Percentiles rank a stretch among this genome's conserved stretches.
Conservation (phyloP, 1,140 invertebrate species). For the Charaxes varanes region DNA sequence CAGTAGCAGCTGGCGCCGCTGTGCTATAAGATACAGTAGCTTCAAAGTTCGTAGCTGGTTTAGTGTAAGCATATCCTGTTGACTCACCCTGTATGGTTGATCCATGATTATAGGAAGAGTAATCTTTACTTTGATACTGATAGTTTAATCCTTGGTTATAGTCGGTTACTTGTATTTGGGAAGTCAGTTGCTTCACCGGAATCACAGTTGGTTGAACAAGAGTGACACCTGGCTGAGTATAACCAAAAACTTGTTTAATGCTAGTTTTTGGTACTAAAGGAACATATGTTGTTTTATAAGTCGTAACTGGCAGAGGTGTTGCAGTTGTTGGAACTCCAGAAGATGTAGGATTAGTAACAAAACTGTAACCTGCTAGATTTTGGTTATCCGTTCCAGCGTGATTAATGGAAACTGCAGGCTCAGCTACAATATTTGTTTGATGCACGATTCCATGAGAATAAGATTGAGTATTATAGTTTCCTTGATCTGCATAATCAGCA, state of each 20-base stretch:
- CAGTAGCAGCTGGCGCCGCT: conserved; percentile 31
- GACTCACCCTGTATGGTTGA: conserved; percentile 25
- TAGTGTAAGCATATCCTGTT: conserved; percentile 62
- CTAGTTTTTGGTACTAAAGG: conserved; percentile 51
- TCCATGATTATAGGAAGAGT: conserved; percentile 20
- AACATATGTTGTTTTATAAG: conserved; percentile 56
- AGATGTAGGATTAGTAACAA: conserved; percentile 50
- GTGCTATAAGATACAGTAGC: conserved; percentile 50
- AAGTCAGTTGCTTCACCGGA: conserved; percentile 34
- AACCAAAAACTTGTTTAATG: conserved; percentile 62
- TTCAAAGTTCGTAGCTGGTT: conserved; percentile 59
- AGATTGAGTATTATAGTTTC: conserved; percentile 25
- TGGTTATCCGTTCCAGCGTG: conserved; percentile 43
- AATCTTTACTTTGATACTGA: conserved; percentile 33
- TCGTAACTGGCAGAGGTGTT: conserved; percentile 51
- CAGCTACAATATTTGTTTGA: conserved; percentile 33
- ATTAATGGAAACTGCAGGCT: conserved; percentile 49
- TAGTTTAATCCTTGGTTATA: conserved; percentile 40
- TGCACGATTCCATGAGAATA: conserved; percentile 24
- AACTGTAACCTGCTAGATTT: conserved; percentile 45
- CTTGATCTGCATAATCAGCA: conserved; percentile 37
- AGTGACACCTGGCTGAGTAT: conserved; percentile 55
- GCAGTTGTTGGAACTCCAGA: conserved; percentile 56
- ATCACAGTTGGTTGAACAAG: conserved; percentile 54
- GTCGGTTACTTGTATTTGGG: conserved; percentile 33